A percentile compares a stretch with the other conserved stretches of the same genome.
These are phyloP conservation scores for Gymnothorax reevesii DNA, from an alignment of 2,797 vertebrate species.

Conservation along the genomic window DNA sequence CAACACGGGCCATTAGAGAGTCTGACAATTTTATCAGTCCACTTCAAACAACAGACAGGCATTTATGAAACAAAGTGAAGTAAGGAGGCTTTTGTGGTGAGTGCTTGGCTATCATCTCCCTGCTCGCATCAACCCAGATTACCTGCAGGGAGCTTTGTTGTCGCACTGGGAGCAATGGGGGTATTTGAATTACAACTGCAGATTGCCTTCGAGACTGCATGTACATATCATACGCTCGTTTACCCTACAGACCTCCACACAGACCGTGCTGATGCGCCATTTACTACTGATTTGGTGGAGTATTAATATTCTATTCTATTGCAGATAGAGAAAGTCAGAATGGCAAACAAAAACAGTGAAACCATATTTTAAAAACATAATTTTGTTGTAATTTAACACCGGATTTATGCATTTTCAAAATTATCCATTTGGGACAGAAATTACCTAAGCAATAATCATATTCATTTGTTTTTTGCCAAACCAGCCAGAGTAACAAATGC, in stretches of 20 bases:
- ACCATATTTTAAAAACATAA: background rate
- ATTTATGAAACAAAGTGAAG: constrained; percentile 64
- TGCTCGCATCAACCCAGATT: constrained; percentile 66
- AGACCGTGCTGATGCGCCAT: background rate
- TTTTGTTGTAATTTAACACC: background rate
- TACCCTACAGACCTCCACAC: background rate
- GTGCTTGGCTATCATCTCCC: constrained; percentile 50
- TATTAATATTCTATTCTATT: background rate
- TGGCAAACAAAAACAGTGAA: background rate
- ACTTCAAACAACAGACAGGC: constrained; percentile 69
- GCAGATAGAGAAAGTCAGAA: too few species aligned
- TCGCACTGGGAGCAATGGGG: constrained; percentile 64
- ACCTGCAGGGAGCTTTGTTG: constrained; percentile 71
- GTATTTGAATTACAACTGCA: constrained; percentile 74
- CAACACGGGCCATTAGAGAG: constrained; percentile 32
- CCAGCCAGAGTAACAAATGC: background rate
- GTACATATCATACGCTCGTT: constrained; percentile 27
- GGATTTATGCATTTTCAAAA: background rate
- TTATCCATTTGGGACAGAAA: background rate
- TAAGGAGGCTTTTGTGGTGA: constrained; percentile 48
- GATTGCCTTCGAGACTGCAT: constrained; percentile 63
- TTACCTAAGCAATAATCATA: background rate
- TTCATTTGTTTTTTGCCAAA: background rate
- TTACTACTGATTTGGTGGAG: background rate
- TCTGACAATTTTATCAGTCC: constrained; percentile 58